Percentiles rank a stretch among this genome's conserved stretches.
phyloP scores from a whole-genome alignment of 1,140 invertebrate species.

The Magallana gigas region DNA sequence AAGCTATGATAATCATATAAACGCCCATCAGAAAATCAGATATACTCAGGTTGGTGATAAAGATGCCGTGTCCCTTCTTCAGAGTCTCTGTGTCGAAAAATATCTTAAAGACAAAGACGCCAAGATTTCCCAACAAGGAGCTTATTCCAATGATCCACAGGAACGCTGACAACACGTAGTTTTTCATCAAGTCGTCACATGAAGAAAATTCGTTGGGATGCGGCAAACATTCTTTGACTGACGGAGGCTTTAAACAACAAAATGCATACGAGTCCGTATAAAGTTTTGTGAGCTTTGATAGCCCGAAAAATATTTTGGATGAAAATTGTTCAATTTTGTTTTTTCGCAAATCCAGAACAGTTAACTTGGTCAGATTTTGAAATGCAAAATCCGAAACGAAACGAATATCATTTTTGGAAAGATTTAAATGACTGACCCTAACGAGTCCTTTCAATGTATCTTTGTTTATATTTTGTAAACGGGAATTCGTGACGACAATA shows the following conservation, averaged over 20 bases:
- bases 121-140: slow-evolving; percentile 61
- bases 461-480: slow-evolving; percentile 4
- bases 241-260: slow-evolving; percentile 61
- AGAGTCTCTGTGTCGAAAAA: slow-evolving; percentile 48
- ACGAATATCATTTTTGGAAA: slow-evolving; percentile 48
- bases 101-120: slow-evolving; percentile 58
- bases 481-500: slow-evolving; percentile 24
- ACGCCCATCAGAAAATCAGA: slow-evolving; percentile 75
- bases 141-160: slow-evolving; percentile 66
- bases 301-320: slow-evolving; percentile 55
- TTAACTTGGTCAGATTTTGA: slow-evolving; percentile 23
- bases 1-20: slow-evolving; percentile 72
- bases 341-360: slow-evolving; percentile 52
- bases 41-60: slow-evolving; percentile 68
- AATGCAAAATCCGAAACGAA: slow-evolving; percentile 50
- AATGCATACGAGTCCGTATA: slow-evolving; percentile 60
- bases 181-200: slow-evolving; percentile 63
- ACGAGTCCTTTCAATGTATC: slow-evolving; percentile 45
- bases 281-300: slow-evolving; percentile 46
- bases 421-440: slow-evolving; percentile 45
- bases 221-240: slow-evolving; percentile 62
- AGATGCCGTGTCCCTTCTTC: slow-evolving; percentile 59
- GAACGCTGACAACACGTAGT: slow-evolving; percentile 56
- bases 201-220: slow-evolving; percentile 62
- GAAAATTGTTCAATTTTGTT: slow-evolving; percentile 54